These are phyloP conservation scores for Camponotus floridanus DNA, from an alignment of 1,140 invertebrate genomes.

Conservation along the genomic window DNA sequence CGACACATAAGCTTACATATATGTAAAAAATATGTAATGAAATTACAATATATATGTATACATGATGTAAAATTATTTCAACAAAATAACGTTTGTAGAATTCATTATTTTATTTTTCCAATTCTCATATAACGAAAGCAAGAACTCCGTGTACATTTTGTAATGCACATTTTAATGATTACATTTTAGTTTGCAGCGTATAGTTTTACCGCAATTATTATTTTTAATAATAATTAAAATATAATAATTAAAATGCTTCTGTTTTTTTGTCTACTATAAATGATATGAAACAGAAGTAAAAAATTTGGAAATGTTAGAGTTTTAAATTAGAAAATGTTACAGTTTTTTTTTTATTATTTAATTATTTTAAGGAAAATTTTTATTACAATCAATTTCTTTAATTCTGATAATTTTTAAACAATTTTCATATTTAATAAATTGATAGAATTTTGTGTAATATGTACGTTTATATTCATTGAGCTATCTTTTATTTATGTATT, in stretches of 20 bases:
- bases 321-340: too few species aligned
- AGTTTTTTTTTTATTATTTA: conserved; percentile 7
- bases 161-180: conserved; percentile 47
- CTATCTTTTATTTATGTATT: too few species aligned
- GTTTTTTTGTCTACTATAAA: not conserved
- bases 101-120: conserved; percentile 33
- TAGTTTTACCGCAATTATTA: conserved; percentile 47
- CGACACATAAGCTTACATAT: too few species aligned
- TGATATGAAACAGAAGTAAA: not conserved
- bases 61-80: conserved; percentile 26
- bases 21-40: conserved; percentile 15
- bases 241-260: conserved; percentile 38
- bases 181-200: conserved; percentile 42
- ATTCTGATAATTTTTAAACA: not conserved
- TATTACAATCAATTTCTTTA: not conserved
- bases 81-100: conserved; percentile 29
- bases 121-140: conserved; percentile 49
- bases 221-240: conserved; percentile 55
- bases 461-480: not conserved
- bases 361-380: not conserved
- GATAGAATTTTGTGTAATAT: not conserved
- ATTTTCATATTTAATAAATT: not conserved
- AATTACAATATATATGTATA: conserved; percentile 27
- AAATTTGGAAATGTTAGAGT: not conserved
- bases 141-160: conserved; percentile 30